Evolutionary conservation across 2,797 vertebrate genomes (phyloP), one percentile per base, ranked within the genome.

Genomic region (Nasua narica): DNA sequence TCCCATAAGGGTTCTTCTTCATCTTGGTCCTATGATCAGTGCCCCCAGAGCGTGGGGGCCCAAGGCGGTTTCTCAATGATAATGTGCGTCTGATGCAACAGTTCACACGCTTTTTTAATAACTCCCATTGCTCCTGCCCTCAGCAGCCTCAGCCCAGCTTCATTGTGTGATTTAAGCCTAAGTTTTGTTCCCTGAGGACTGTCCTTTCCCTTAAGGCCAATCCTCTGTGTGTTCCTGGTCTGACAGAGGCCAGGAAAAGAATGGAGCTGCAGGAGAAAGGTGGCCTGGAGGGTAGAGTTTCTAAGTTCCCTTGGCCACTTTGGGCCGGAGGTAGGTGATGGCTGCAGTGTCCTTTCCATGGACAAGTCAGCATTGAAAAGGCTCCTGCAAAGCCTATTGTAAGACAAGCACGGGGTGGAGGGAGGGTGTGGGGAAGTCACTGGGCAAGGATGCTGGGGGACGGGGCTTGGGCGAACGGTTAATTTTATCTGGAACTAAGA

Each of bases 81-180:
- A 83, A 67, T 12, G 5, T 65, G 32, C 2, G 9, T 85, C 90
- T 97, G 97, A 97, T 90, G 94, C 43, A 97, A 97, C 13, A 62
- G 18, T 16, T 91, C 23, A 82, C 52, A 7, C 8, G 58, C 95
- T 93, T 95, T 95, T 96, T 97, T 21, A 97, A 96, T 97, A 69
- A 96, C 87, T 97, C 96, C 97, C 96, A 40, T 46, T 77, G 96
- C 85, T 96, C 65, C 70, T 62, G 54, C 37, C 32, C 46, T 91
- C 46, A 58, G 56, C 50, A 87, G 40, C 62, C 54, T 23, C 18
- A 89, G 19, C 76, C 65, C 40, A 52, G 50, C 52, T 93, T 91
- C 35, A 52, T 43, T 86, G 70, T 27, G 46, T 54, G 43, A 96
- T 90, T 81, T 81, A 82, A 95, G 58, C 78, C 54, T 62, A 90